Percentiles rank a stretch among this genome's conserved stretches.
Conservation (phyloP, 2,113 vertebrate genomes). For the Tragelaphus strepsiceros region DNA sequence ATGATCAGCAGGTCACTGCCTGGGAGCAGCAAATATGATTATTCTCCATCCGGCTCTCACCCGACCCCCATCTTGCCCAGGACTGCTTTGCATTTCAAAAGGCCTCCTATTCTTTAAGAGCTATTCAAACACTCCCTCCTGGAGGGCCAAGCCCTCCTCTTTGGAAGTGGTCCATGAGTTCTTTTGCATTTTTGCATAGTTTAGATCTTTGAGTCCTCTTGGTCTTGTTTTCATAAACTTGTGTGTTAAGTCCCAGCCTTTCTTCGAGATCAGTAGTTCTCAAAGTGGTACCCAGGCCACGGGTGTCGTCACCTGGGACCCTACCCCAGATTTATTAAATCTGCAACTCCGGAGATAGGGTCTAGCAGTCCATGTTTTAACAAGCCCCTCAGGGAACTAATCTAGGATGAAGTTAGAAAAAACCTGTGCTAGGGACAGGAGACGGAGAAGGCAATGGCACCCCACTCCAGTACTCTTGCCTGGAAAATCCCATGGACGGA, state of each 20-base stretch:
- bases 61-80: constrained; percentile 18
- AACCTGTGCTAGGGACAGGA: background rate
- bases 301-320: background rate
- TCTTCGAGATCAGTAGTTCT: background rate
- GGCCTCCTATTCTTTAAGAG: constrained; percentile 17
- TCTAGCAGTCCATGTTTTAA: background rate
- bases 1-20: constrained; percentile 50
- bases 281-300: background rate
- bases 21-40: constrained; percentile 37
- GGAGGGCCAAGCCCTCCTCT: background rate
- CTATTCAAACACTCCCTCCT: constrained; percentile 14
- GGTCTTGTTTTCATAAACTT: background rate
- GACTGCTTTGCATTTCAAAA: constrained; percentile 68
- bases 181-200: background rate
- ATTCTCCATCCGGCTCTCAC: constrained; percentile 24
- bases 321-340: background rate
- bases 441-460: background rate
- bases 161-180: constrained; percentile 37
- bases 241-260: background rate
- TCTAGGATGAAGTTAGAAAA: background rate
- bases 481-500: too few relatives aligned
- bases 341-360: background rate
- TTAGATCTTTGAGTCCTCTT: background rate
- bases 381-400: background rate
- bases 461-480: too few relatives aligned